Evolutionary conservation across 2,113 vertebrate genomes (phyloP).

Genomic region (Macrotis lagotis): DNA sequence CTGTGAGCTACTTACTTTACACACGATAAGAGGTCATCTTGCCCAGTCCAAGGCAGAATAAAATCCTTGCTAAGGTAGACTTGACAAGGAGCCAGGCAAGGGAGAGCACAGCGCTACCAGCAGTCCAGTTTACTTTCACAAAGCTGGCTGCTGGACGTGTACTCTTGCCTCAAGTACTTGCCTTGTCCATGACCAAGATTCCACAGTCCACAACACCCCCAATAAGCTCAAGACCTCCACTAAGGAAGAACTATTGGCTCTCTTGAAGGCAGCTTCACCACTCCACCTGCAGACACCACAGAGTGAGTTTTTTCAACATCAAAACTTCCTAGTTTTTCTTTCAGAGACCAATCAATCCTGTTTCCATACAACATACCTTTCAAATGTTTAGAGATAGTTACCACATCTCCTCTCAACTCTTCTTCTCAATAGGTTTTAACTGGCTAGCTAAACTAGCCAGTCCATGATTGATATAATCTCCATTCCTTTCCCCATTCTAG

Average conservation of each 20-base stretch:
- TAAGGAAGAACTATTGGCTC: neutral
- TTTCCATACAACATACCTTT: neutral
- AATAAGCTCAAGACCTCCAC: neutral
- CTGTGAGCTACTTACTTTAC: too few relatives aligned
- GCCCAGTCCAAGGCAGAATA: neutral
- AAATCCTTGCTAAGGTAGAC: neutral
- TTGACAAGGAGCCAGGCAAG: neutral
- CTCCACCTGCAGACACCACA: neutral
- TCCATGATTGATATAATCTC: neutral
- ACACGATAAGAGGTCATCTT: neutral
- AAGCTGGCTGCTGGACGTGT: neutral
- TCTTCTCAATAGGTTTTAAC: neutral
- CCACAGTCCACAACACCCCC: neutral
- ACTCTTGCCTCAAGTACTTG: neutral
- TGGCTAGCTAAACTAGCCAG: neutral
- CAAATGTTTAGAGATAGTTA: neutral
- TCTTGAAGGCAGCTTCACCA: too few relatives aligned
- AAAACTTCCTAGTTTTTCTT: neutral
- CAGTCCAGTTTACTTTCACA: neutral
- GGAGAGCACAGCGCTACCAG: too few relatives aligned
- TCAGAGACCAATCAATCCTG: neutral
- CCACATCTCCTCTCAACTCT: neutral
- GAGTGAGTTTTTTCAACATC: too few relatives aligned
- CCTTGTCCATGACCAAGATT: neutral
- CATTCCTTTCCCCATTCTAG: neutral